phyloP scores from a whole-genome alignment of 2,888 invertebrate genomes.

The Lithophane socia region DNA sequence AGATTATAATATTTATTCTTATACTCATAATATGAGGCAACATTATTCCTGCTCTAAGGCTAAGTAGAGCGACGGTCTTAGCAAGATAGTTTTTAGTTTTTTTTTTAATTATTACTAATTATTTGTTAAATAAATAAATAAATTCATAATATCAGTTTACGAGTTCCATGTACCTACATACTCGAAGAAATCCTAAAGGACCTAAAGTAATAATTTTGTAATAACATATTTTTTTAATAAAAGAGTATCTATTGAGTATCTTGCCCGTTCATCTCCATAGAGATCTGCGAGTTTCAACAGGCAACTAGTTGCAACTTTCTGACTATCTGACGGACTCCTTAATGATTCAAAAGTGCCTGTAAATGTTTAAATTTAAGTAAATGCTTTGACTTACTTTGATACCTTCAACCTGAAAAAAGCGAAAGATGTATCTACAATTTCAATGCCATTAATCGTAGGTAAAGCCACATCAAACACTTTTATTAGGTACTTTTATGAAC shows the following conservation, averaged over 20 bases:
- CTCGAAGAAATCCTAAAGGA: neutral
- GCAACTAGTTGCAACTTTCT: neutral
- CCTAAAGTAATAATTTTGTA: too few species aligned
- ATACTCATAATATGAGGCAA: conserved; percentile 1
- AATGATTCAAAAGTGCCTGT: neutral
- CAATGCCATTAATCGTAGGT: neutral
- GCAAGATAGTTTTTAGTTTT: neutral
- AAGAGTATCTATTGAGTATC: too few species aligned
- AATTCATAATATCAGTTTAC: neutral
- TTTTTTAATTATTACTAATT: too few species aligned
- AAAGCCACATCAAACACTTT: neutral
- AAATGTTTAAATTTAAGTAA: neutral
- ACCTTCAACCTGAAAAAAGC: neutral
- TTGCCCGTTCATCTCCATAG: neutral
- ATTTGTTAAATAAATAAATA: too few species aligned
- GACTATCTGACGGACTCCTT: too few species aligned
- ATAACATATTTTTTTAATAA: neutral
- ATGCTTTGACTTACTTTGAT: neutral
- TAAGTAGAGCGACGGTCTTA: conserved; percentile 1
- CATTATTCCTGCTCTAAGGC: conserved; percentile 1
- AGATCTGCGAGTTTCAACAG: neutral
- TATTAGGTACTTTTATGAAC: neutral
- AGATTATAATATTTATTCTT: conserved; percentile 13
- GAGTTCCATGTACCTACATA: neutral
- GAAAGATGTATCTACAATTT: neutral